Evolutionary conservation across 2,888 invertebrate species (phyloP).

Genomic region (Eristalinus sepulchralis): DNA sequence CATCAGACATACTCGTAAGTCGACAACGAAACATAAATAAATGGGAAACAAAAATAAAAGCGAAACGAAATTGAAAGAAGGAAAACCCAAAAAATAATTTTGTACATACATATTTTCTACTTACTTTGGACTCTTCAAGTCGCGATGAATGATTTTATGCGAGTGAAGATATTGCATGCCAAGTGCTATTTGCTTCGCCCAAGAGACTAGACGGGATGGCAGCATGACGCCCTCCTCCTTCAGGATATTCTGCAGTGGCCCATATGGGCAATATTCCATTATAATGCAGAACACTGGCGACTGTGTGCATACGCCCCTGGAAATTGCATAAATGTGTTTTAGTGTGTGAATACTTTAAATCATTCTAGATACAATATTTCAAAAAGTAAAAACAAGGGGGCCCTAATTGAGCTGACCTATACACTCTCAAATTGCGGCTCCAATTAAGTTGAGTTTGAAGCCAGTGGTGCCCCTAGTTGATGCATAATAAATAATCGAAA

Average conservation of each 20-base stretch:
- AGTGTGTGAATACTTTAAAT: not conserved
- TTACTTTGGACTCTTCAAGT: slow-evolving; percentile 99
- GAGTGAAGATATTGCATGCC: slow-evolving; percentile 98
- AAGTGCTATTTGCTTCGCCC: slow-evolving; percentile 96
- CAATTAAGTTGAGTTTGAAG: not conserved
- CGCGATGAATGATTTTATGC: slow-evolving; percentile 98
- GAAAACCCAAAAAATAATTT: not conserved
- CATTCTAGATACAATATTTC: not conserved
- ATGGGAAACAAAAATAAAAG: slow-evolving; percentile 2
- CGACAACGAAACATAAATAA: not conserved
- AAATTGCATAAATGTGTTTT: not conserved
- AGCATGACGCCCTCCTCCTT: slow-evolving; percentile 91
- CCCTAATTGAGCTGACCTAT: not conserved
- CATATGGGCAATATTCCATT: slow-evolving; percentile 99
- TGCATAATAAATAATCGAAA: not conserved
- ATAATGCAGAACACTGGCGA: slow-evolving; percentile 96
- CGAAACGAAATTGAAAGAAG: not conserved
- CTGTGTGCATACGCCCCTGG: slow-evolving; percentile 94
- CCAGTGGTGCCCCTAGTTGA: not conserved
- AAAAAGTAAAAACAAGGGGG: not conserved
- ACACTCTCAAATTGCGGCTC: not conserved
- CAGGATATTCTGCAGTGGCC: slow-evolving; percentile 95
- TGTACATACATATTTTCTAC: slow-evolving; percentile 77
- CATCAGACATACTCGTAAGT: not conserved
- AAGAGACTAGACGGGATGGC: slow-evolving; percentile 92